phyloP scores from a whole-genome alignment of 2,888 invertebrate genomes.

The Dasysyrphus albostriatus region DNA sequence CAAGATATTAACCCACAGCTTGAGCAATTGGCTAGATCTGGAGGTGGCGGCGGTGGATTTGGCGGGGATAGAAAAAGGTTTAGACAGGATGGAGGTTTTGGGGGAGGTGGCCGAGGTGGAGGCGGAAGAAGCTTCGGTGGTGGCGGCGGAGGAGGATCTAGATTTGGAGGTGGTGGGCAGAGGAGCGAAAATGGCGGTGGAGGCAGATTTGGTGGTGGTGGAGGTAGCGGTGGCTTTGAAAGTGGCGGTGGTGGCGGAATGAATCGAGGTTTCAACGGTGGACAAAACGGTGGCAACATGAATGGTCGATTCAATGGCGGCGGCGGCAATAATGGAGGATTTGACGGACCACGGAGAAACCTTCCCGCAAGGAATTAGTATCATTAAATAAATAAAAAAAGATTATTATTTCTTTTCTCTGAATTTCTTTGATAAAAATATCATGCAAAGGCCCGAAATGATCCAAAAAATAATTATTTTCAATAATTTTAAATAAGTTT shows the following conservation, averaged over 20 bases:
- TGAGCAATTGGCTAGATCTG: slow-evolving; percentile 89
- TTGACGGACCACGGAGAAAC: slow-evolving; percentile 77
- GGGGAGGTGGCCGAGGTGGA: slow-evolving; percentile 84
- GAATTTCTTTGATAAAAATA: slow-evolving; percentile 13
- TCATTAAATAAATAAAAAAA: slow-evolving; percentile 37
- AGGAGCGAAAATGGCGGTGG: slow-evolving; percentile 76
- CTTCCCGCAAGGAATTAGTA: slow-evolving; percentile 70
- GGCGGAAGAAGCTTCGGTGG: slow-evolving; percentile 70
- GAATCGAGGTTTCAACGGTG: slow-evolving; percentile 59
- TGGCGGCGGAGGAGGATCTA: slow-evolving; percentile 56
- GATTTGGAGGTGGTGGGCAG: slow-evolving; percentile 77
- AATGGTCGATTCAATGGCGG: slow-evolving; percentile 71
- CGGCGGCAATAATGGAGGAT: slow-evolving; percentile 64
- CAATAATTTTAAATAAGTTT: slow-evolving; percentile 40
- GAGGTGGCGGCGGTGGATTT: slow-evolving; percentile 79
- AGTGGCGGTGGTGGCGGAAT: slow-evolving; percentile 58
- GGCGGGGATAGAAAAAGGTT: slow-evolving; percentile 67
- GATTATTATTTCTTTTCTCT: slow-evolving; percentile 40
- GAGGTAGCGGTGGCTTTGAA: slow-evolving; percentile 58
- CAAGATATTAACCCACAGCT: slow-evolving; percentile 94
- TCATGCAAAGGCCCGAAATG: slow-evolving; percentile 13
- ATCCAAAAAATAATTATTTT: slow-evolving; percentile 63
- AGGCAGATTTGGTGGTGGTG: slow-evolving; percentile 73
- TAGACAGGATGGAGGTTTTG: slow-evolving; percentile 77
- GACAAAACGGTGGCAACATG: slow-evolving; percentile 47